Conservation (phyloP, 1,140 invertebrate species). For the Acromyrmex echinatior region DNA sequence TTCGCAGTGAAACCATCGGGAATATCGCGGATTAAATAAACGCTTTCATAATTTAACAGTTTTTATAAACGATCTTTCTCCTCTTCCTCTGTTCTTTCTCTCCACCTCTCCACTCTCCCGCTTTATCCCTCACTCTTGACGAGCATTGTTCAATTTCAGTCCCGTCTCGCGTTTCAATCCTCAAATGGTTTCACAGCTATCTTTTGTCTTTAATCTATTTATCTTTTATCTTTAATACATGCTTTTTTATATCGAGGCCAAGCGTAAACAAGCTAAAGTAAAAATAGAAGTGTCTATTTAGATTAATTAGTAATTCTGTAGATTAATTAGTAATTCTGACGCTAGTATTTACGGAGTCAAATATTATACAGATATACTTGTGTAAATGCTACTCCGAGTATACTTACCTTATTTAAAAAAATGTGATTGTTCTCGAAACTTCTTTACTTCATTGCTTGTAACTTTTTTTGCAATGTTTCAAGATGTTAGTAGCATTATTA, state of each 20-base stretch:
- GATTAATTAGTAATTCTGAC: not conserved
- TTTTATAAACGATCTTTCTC: not conserved
- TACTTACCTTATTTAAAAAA: too few relatives aligned
- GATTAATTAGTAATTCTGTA: not conserved
- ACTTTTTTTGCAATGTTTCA: too few relatives aligned
- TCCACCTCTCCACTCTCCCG: too few relatives aligned
- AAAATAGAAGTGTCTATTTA: not conserved
- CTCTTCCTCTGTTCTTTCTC: not conserved
- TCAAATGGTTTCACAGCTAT: not conserved
- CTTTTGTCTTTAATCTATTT: conserved; percentile 35
- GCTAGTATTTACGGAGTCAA: not conserved
- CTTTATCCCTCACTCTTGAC: too few relatives aligned
- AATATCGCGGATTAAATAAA: not conserved
- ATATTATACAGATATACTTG: too few relatives aligned
- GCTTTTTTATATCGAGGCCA: not conserved
- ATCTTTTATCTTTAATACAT: not conserved
- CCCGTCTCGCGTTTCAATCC: not conserved
- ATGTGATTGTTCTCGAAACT: too few relatives aligned
- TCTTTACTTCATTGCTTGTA: too few relatives aligned
- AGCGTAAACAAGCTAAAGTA: not conserved
- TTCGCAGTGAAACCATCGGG: not conserved
- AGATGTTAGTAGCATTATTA: too few relatives aligned
- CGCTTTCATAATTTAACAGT: conserved; percentile 21
- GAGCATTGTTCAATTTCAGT: not conserved
- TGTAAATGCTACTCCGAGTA: not conserved